A percentile compares a stretch with the other conserved stretches of the same genome.
Conservation (phyloP, 2,113 vertebrate species). For the Arenaria interpres region DNA sequence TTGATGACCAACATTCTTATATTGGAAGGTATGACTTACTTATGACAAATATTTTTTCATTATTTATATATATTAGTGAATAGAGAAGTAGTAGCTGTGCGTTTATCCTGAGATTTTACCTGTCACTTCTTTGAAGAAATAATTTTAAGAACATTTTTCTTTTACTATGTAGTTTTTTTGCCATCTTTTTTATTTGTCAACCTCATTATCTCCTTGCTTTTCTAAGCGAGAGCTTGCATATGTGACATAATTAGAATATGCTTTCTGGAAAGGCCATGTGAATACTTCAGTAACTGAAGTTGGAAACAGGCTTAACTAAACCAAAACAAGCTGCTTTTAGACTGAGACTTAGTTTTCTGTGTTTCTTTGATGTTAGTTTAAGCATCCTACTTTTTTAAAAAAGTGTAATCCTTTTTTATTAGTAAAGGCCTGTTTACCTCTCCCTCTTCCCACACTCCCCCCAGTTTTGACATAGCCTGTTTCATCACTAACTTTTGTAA, state of each 20-base stretch:
- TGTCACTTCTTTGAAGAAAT: not conserved
- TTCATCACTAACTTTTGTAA: not conserved
- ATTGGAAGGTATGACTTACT: not conserved
- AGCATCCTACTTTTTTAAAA: not conserved
- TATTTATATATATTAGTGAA: not conserved
- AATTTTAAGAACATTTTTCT: not conserved
- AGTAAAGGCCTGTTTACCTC: not conserved
- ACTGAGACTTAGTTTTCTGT: not conserved
- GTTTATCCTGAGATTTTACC: not conserved
- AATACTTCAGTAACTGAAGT: not conserved
- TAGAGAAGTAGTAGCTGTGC: not conserved
- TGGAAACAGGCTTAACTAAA: not conserved
- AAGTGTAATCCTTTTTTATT: not conserved
- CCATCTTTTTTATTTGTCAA: not conserved
- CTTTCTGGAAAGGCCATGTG: not conserved
- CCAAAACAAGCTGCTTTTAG: not conserved
- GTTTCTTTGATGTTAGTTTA: not conserved
- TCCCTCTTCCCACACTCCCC: not conserved
- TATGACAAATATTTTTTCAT: too few species aligned
- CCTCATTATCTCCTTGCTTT: not conserved
- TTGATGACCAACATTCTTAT: not conserved
- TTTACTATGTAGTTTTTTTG: accelerated
- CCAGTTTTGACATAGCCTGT: not conserved
- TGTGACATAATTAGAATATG: not conserved
- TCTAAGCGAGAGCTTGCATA: not conserved